Evolutionary conservation across 2,888 invertebrate species (phyloP), one percentile per base, ranked within the genome.

Genomic region (Drosophila sordidula): DNA sequence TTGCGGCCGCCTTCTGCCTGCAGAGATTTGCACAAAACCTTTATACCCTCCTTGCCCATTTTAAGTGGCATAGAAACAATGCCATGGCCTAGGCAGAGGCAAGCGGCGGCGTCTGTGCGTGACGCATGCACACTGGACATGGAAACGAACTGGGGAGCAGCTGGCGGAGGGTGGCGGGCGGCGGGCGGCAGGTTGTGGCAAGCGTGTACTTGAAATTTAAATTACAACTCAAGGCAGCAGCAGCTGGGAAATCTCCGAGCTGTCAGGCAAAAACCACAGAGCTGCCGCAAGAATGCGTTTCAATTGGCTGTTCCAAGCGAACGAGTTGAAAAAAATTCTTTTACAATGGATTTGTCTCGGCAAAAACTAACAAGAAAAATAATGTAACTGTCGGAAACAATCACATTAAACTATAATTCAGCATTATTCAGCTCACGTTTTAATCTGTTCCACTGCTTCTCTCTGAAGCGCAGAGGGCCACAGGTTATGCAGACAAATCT

Each of bases 181-280:
- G 11, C 18, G 18, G 18, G 18, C 0, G 12, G 6, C 22, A 9
- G 18, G 39, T 22, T 11, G 16, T 63, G 57, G 29, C 38, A 45
- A 62, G 68, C 55, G 50, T 70, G 65, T 76, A 71, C 82, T 85
- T 85, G 77, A 79, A 78, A 80, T 77, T 79, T 75, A 76, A 85
- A 84, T 85, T 73, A 72, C 65, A 71, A 49, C 69, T 62, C 72
- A 77, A 75, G 67, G 76, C 72, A 80, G 55, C 29, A 65, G 51
- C 65, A 49, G 56, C 61, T 63, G 59, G 14, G 25, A 22, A 22
- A 29, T 22, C 45, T n/a, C 26, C 26, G n/a, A 54, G 68, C 69
- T 72, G 54, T 59, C 66, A 50, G 34, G 41, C 25, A 29, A 36
- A 50, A n/a, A 18, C 51, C 36, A 26, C 45, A 58, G n/a, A 6